Base-by-base conservation (phyloP, 2,888 invertebrate species). In the Yponomeuta sedellus region DNA sequence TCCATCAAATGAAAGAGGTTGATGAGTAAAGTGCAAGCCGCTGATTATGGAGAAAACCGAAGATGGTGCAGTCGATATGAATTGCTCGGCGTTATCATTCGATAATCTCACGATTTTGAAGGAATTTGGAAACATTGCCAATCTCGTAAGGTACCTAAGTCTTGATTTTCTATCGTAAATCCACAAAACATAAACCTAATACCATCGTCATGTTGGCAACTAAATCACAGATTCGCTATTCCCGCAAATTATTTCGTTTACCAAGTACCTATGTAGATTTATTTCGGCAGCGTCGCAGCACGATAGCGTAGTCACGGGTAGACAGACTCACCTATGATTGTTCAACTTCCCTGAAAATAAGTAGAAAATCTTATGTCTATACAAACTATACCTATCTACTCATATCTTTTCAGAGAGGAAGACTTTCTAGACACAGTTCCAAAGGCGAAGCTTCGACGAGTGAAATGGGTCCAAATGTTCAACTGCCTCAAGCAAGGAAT, bases 381-480 rank as follows among this genome's bases (percentile, higher is more conserved):
- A n/a, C n/a, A n/a, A n/a, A n/a, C n/a, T n/a, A n/a, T n/a, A n/a
- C n/a, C n/a, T n/a, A n/a, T n/a, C n/a, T n/a, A n/a, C n/a, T n/a
- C 34, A 5, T 8, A 34, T 34, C 6, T 34, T 34, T 34, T 39
- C 70, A 91, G 92, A 71, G 82, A 84, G 76, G 90, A 91, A 78
- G 91, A 91, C 68, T 91, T 92, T 71, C 77, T 89, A 8, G 82
- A 86, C 72, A 83, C 81, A 65, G 85, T 90, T 6, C 89, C 88
- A 2, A 88, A 87, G 76, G 78, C 82, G 10, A 88, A 88, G 74
- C 70, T 88, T 10, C 80, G 73, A 69, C 77, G 85, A 68, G 82
- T 92, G 0, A 88, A 90, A 78, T 91, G 91, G 92, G 77, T 83
- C 19, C 88, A 84, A 20, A 84, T 89, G 81, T 87, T 90, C 68